phyloP scores from a whole-genome alignment of 2,113 vertebrate genomes.

The Antechinus flavipes region DNA sequence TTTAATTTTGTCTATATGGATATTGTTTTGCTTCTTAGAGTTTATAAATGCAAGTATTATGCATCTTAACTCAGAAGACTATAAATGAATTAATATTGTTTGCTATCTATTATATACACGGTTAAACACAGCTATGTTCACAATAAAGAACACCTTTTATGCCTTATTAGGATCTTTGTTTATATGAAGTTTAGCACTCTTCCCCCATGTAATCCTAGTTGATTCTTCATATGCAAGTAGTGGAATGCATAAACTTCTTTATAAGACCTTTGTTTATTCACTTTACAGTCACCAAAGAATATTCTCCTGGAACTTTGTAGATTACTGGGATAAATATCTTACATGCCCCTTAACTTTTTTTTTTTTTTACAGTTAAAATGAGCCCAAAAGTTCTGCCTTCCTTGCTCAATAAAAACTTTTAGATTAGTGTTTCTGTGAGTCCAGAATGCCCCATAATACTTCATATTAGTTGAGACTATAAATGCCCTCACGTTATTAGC shows the following conservation, averaged over 20 bases:
- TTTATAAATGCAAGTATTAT: background rate
- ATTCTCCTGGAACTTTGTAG: background rate
- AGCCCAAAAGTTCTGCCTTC: background rate
- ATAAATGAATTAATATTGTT: background rate
- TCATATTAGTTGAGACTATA: background rate
- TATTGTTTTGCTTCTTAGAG: background rate
- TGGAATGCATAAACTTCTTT: background rate
- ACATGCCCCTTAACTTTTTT: background rate
- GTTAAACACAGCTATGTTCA: background rate
- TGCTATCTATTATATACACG: background rate
- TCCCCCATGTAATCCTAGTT: background rate
- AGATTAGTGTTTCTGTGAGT: background rate
- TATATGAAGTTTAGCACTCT: background rate
- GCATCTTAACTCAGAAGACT: background rate
- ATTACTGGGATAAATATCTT: background rate
- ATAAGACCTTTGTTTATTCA: background rate
- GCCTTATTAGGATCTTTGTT: background rate
- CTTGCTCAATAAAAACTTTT: background rate
- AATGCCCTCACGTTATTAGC: background rate
- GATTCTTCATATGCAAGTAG: background rate
- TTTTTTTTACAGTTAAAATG: background rate
- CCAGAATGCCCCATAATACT: background rate
- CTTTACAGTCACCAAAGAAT: background rate
- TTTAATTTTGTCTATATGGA: background rate
- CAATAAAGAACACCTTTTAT: background rate